These are phyloP conservation scores for Hypselothyrea guttata DNA, from an alignment of 2,888 invertebrate genomes.

Conservation along the genomic window DNA sequence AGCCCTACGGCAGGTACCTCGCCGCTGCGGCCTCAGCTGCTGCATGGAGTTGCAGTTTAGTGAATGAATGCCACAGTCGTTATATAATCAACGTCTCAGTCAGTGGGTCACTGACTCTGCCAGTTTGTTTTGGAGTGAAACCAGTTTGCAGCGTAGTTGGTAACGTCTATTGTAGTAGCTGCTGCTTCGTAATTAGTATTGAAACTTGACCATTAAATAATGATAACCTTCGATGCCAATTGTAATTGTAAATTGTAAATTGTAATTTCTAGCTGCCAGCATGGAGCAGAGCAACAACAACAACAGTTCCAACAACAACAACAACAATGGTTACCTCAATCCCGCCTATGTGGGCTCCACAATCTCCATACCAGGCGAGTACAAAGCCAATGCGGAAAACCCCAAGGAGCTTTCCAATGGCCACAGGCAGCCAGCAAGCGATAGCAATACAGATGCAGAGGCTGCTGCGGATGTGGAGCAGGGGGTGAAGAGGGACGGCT, in stretches of 20 bases:
- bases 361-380: constrained; percentile 68
- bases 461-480: constrained; percentile 17
- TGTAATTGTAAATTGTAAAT: no score
- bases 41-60: constrained; percentile 38
- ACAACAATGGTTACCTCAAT: constrained; percentile 63
- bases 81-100: constrained; percentile 62
- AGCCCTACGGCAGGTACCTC: constrained; percentile 27
- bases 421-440: constrained; percentile 5
- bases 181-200: constrained; percentile 40
- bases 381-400: constrained; percentile 41
- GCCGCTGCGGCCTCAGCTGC: neutral
- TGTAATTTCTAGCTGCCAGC: constrained; percentile 41
- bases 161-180: neutral
- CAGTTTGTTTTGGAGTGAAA: constrained; percentile 13
- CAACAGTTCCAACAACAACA: constrained; percentile 28
- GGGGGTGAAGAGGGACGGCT: constrained; percentile 80
- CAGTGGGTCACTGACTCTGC: constrained; percentile 72
- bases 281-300: constrained; percentile 28
- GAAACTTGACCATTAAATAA: constrained; percentile 62
- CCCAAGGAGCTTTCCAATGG: constrained; percentile 25
- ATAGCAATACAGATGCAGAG: constrained; percentile 1
- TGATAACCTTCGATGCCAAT: constrained; percentile 19
- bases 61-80: constrained; percentile 56
- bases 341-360: constrained; percentile 68
- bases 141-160: constrained; percentile 24